Evolutionary conservation across 2,113 vertebrate species (phyloP).

Genomic region (Pachycephala philippinensis): DNA sequence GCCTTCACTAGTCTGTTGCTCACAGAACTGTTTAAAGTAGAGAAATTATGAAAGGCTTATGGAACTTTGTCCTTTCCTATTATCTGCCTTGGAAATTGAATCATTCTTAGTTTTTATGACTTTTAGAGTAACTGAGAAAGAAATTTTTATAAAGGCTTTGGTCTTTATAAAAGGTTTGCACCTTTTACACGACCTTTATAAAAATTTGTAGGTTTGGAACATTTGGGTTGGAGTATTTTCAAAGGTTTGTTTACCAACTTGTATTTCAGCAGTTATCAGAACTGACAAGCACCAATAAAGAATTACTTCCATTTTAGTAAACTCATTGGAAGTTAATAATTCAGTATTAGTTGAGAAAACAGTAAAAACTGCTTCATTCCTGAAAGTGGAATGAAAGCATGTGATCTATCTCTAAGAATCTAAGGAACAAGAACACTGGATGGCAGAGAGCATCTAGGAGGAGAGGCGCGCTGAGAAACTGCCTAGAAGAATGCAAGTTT

Average conservation of each 20-base stretch:
- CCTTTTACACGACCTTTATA: neutral
- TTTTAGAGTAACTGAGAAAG: neutral
- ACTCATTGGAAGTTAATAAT: neutral
- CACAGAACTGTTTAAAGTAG: rapidly evolving
- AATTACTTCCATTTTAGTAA: neutral
- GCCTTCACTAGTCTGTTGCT: neutral
- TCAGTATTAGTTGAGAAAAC: neutral
- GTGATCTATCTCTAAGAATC: neutral
- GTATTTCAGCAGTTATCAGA: neutral
- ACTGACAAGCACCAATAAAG: neutral
- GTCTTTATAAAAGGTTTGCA: neutral
- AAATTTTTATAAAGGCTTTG: neutral
- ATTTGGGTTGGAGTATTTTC: neutral
- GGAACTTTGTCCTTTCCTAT: neutral
- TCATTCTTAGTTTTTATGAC: neutral
- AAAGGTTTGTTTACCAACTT: neutral
- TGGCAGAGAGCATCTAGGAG: neutral
- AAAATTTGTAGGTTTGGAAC: neutral
- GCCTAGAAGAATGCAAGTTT: rapidly evolving
- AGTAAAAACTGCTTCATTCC: neutral
- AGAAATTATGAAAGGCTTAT: neutral
- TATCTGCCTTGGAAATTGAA: neutral
- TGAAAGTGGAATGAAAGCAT: neutral
- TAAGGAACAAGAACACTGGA: neutral
- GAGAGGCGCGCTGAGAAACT: neutral